Percentiles rank a stretch among this genome's conserved stretches.
Evolutionary conservation across 2,113 vertebrate species (phyloP).

Genomic region (Cottus gobio): DNA sequence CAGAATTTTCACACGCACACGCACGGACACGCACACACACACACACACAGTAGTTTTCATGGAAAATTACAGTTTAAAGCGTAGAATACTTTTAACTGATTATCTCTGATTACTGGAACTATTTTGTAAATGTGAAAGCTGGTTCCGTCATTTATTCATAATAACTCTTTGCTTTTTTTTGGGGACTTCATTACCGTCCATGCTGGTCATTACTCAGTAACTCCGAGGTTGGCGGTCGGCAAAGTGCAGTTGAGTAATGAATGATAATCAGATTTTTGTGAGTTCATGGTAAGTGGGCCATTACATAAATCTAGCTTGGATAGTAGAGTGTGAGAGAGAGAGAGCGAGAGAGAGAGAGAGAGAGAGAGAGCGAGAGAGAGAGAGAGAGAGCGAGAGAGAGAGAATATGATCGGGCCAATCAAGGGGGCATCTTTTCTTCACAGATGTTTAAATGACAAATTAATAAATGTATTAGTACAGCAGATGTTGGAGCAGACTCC

Average conservation of each 20-base stretch:
- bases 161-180: background rate
- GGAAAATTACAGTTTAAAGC: background rate
- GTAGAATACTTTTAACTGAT: background rate
- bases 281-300: constrained; percentile 5
- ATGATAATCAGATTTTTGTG: background rate
- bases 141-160: background rate
- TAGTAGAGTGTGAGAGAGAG: background rate
- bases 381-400: background rate
- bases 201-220: background rate
- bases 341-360: background rate
- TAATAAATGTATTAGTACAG: constrained; percentile 10
- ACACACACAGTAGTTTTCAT: background rate
- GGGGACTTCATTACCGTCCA: background rate
- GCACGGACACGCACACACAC: background rate
- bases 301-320: constrained; percentile 13
- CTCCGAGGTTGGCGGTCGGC: background rate
- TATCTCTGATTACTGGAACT: background rate
- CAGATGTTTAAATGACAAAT: constrained; percentile 31
- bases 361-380: background rate
- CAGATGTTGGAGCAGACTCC: constrained; percentile 27
- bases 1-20: background rate
- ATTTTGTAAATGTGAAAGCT: background rate
- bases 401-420: constrained; percentile 1
- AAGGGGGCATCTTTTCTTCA: constrained; percentile 1
- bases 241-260: background rate